A percentile compares a stretch with the other conserved stretches of the same genome.
Evolutionary conservation across 2,797 vertebrate species (phyloP).

Genomic region (Linurgus olivaceus): DNA sequence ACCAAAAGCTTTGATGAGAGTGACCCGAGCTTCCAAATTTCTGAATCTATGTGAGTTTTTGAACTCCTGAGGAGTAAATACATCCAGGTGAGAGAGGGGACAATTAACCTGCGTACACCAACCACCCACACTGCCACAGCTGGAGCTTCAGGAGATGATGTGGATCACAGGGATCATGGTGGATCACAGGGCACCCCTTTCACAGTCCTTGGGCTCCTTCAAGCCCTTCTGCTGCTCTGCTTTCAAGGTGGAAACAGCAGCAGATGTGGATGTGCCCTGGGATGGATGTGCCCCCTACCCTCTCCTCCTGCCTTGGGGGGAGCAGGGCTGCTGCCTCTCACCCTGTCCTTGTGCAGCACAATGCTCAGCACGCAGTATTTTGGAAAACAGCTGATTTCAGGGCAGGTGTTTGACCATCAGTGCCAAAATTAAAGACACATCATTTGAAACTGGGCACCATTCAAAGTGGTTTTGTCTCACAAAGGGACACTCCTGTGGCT

Average conservation of each 20-base stretch:
- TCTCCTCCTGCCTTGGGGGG: not conserved
- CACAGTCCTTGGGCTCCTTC: not conserved
- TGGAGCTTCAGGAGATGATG: not conserved
- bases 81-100: not conserved
- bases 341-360: not conserved
- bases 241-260: not conserved
- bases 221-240: not conserved
- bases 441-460: not conserved
- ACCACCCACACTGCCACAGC: not conserved
- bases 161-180: not conserved
- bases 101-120: not conserved
- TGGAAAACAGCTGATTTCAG: not conserved
- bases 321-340: not conserved
- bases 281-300: fast-evolving
- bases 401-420: not conserved
- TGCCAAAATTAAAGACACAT: not conserved
- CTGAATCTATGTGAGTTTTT: not conserved
- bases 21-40: not conserved
- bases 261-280: not conserved
- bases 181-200: not conserved
- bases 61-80: not conserved
- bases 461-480: not conserved
- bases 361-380: not conserved
- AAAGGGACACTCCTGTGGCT: not conserved
- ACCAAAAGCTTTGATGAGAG: not conserved